These are phyloP conservation scores for Arctopsyche grandis DNA, from an alignment of 1,140 invertebrate species.

Conservation along the genomic window DNA sequence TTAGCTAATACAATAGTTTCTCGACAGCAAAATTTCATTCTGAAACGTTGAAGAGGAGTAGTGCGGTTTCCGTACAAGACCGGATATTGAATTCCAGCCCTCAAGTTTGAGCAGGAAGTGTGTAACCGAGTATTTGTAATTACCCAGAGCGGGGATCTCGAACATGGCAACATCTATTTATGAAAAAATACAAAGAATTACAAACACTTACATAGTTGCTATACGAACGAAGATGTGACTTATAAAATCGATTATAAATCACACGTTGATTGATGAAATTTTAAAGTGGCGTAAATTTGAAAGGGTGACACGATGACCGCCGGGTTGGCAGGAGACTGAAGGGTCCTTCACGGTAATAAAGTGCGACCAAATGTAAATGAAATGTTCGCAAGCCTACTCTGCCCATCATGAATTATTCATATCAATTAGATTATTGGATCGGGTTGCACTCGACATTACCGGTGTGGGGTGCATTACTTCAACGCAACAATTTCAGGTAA, in stretches of 20 bases:
- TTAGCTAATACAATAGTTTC: no score
- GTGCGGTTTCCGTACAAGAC: conserved; percentile 2
- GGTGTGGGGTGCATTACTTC: conserved; percentile 7
- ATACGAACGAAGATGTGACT: no score
- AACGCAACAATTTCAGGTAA: neutral
- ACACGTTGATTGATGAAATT: no score
- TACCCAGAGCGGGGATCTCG: conserved; percentile 26
- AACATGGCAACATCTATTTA: no score
- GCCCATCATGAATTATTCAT: conserved; percentile 52
- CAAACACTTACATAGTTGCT: no score
- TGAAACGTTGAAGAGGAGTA: no score
- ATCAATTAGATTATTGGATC: conserved; percentile 55
- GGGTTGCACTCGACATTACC: conserved; percentile 42
- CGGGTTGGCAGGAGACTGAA: neutral
- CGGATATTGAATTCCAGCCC: conserved; percentile 52
- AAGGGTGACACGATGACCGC: neutral
- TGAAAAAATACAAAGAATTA: no score
- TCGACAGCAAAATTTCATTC: no score
- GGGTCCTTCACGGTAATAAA: conserved; percentile 43
- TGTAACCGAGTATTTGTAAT: conserved; percentile 51
- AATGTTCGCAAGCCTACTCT: conserved; percentile 43
- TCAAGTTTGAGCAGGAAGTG: conserved; percentile 45
- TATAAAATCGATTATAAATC: neutral
- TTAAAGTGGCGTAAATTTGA: no score
- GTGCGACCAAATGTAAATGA: conserved; percentile 53